Evolutionary conservation across 2,888 invertebrate species (phyloP).

Genomic region (Heliconius aoede): DNA sequence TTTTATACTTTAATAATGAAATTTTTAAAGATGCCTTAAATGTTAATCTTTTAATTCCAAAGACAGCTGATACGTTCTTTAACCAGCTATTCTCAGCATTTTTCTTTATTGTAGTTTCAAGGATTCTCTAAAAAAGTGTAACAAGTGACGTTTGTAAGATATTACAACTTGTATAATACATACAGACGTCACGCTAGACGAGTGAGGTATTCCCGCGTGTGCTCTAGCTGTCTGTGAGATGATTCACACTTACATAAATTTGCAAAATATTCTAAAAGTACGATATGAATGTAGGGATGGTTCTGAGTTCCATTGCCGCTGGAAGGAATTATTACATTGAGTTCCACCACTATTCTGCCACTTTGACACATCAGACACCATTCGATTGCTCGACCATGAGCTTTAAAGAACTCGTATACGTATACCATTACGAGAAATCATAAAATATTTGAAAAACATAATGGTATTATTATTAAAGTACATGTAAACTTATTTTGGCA

Average conservation of each 20-base stretch:
- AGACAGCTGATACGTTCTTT: no score
- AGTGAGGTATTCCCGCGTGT: constrained; percentile 1
- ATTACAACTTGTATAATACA: neutral
- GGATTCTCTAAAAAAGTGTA: neutral
- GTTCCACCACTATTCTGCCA: no score
- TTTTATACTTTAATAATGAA: no score
- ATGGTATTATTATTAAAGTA: neutral
- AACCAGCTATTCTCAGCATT: no score
- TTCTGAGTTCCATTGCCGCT: no score
- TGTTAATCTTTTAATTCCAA: no score
- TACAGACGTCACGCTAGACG: neutral
- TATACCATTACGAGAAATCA: neutral
- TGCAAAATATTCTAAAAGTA: neutral
- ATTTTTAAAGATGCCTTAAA: no score
- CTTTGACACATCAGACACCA: no score
- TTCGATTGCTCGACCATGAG: neutral
- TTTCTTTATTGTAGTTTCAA: neutral
- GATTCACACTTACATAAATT: constrained; percentile 6
- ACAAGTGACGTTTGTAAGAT: neutral
- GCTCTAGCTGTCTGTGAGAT: neutral
- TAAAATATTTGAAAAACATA: neutral
- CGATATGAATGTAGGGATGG: neutral
- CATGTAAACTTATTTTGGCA: neutral
- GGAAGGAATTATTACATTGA: neutral
- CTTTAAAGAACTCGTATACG: neutral